Base-by-base conservation (phyloP, 2,888 invertebrate genomes). In the Rugalucina vietnamica region DNA sequence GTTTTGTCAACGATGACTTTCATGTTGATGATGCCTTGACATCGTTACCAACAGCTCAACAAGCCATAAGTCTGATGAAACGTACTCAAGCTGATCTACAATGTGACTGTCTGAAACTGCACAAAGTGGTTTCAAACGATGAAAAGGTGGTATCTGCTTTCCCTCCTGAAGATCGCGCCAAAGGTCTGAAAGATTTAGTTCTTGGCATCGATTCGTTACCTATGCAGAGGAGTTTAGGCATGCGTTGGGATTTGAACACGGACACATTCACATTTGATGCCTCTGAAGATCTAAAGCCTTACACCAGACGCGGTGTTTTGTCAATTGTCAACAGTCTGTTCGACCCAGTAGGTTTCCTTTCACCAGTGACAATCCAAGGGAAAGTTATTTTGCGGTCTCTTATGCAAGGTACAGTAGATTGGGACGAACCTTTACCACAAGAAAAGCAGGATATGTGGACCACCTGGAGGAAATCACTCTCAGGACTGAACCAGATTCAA, bases 21-120 rank as follows among this genome's bases (percentile, higher is more conserved):
- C 88, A 87, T 43, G 80, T 87, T 8, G 87, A 82, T 57, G 82
- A 87, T 39, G 82, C 43, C 24, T 21, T 60, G n/a, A 60, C 60
- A 12, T 60, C 60, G 24, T 12, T 29, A 29, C 60, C 60, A 60
- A 60, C 60, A 10, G 29, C n/a, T 8, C 12, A n/a, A 8, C 12
- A 60, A 21, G 60, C 60, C 8, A n/a, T 60, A 12, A 29, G 29
- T 29, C 24, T 60, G 10, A 60, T 60, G 60, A 60, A 60, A 29
- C 24, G 60, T 12, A 29, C 60, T 12, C 60, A 60, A 60, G 24
- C 24, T 12, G 60, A n/a, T 60, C 29, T 60, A 29, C 24, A 60
- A 8, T 12, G n/a, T 8, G 29, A 60, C n/a, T 8, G 29, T n/a
- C 24, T 60, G 12, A 21, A 10, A 12, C 60, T 60, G 12, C 60